phyloP scores from a whole-genome alignment of 2,888 invertebrate species.

The Pammene aurita region DNA sequence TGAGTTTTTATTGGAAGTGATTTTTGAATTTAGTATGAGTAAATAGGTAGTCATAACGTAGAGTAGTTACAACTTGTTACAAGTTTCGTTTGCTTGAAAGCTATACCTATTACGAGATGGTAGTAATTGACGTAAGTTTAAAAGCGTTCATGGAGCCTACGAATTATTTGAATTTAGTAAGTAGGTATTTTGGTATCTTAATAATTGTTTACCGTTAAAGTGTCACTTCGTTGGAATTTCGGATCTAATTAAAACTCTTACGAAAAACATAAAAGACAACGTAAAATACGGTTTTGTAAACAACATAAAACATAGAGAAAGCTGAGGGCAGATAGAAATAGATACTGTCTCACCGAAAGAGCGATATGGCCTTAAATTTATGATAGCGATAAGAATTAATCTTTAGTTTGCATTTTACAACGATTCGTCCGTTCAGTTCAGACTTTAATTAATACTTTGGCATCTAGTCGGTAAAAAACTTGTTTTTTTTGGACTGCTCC shows the following conservation, averaged over 20 bases:
- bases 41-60: no score
- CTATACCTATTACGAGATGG: no score
- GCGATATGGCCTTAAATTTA: conserved; percentile 10
- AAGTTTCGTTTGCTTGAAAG: no score
- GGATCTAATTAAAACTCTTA: not conserved
- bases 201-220: no score
- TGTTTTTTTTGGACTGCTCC: not conserved
- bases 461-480: not conserved
- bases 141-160: no score
- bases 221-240: not conserved
- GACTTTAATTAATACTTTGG: conserved; percentile 11
- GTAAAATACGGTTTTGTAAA: not conserved
- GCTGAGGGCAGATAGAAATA: not conserved
- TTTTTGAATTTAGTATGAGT: no score
- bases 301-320: conserved; percentile 17
- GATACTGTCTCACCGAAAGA: conserved; percentile 5
- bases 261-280: not conserved
- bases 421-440: not conserved
- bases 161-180: no score
- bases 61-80: no score
- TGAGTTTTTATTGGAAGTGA: not conserved
- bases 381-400: conserved; percentile 10
- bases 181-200: no score
- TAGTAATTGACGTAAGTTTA: not conserved
- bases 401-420: conserved; percentile 20